Evolutionary conservation across 2,888 invertebrate genomes (phyloP).

Genomic region (Phlogophora meticulosa): DNA sequence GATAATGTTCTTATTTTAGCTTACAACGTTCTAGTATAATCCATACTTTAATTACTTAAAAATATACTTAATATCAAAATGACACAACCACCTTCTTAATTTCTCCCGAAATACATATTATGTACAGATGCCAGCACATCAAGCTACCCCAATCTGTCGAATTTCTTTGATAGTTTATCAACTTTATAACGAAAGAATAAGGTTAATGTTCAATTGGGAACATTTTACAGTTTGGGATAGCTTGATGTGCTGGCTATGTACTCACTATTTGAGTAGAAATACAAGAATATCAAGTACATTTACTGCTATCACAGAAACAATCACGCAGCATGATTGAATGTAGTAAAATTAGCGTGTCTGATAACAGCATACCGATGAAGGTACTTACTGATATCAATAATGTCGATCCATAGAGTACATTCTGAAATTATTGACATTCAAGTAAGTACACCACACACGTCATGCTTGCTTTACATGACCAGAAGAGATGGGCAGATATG

Average conservation of each 20-base stretch:
- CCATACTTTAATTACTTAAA: neutral
- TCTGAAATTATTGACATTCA: constrained; percentile 70
- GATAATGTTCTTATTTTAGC: neutral
- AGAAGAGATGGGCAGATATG: neutral
- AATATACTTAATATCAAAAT: neutral
- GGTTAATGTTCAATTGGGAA: too few species aligned
- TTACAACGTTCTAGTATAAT: neutral
- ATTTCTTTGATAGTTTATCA: too few species aligned
- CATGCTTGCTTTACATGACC: neutral
- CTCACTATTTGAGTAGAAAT: too few species aligned
- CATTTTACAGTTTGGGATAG: too few species aligned
- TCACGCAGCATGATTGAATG: constrained; percentile 27
- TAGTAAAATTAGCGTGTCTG: constrained; percentile 51
- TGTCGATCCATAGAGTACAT: constrained; percentile 63
- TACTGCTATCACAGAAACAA: neutral
- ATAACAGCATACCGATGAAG: constrained; percentile 16
- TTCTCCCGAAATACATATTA: neutral
- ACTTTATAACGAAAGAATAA: too few species aligned
- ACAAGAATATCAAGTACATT: neutral
- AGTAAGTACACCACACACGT: constrained; percentile 63
- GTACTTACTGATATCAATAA: constrained; percentile 19
- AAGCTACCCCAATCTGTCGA: too few species aligned
- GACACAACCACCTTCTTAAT: too few species aligned
- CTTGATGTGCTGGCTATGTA: too few species aligned
- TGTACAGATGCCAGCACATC: too few species aligned